Base-by-base conservation (phyloP, 1,140 invertebrate species). In the Aplysia californica region DNA sequence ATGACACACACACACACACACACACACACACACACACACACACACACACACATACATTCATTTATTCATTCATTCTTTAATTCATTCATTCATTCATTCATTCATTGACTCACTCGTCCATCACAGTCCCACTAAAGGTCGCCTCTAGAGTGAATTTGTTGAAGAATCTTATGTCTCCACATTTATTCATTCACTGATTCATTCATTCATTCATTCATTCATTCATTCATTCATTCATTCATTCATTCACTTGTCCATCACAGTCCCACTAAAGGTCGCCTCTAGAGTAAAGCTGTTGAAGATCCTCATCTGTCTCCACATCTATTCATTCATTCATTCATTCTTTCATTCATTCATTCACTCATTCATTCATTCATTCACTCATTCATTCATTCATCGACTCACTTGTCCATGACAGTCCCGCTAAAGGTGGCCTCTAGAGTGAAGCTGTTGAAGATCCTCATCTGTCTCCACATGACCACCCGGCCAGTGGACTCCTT, bases 91-190 rank as follows among this genome's bases (percentile, higher is more conserved):
- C n/a, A n/a, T n/a, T n/a, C n/a, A n/a, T n/a, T n/a, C n/a, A n/a
- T n/a, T n/a, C n/a, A n/a, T n/a, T n/a, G n/a, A n/a, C n/a, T 76
- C 73, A 90, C 88, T 83, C 86, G 71, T 85, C 79, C 10, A 89
- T 76, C 2, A 83, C 82, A 1, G 89, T 88, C 4, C 89, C 89
- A 80, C 86, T 87, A 77, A 90, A 90, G 21, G 88, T 89, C 6
- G 89, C 89, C 59, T 90, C 89, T 72, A 90, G 73, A 4, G 89
- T 90, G 68, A 88, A 90, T 72, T 88, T 89, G 72, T 90, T 88
- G 44, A 77, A 78, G 33, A 90, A 86, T 50, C 79, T 85, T 80
- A 89, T 81, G n/a, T n/a, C n/a, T n/a, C n/a, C n/a, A n/a, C n/a
- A n/a, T n/a, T n/a, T n/a, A n/a, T n/a, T n/a, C n/a, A n/a, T n/a